Conservation (phyloP, 37 sponge, comb jelly and placozoan species). For the Chondrilla cf. caribensis region DNA sequence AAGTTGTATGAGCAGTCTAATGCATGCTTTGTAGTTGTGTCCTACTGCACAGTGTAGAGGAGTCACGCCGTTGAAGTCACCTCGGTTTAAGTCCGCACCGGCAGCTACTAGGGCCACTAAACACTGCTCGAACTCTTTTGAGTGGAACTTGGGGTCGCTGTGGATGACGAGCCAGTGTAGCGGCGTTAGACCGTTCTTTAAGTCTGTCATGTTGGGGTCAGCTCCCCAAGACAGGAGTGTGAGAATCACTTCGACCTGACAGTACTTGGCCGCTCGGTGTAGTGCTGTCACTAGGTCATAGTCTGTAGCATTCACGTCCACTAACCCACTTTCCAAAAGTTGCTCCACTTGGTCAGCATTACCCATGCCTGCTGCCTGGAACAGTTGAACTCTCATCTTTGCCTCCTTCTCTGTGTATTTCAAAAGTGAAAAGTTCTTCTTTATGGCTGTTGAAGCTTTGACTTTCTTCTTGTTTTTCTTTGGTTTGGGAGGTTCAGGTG, state of each 20-base stretch:
- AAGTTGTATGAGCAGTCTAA: neutral
- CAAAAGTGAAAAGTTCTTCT: slow-evolving; percentile 19
- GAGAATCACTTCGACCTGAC: slow-evolving; percentile 14
- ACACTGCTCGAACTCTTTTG: slow-evolving; percentile 15
- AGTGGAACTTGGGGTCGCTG: slow-evolving; percentile 19
- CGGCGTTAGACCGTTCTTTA: slow-evolving; percentile 16
- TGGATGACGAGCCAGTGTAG: slow-evolving; percentile 20
- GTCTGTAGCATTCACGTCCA: slow-evolving; percentile 12
- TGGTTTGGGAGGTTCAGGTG: neutral
- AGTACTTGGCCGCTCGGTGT: slow-evolving; percentile 22
- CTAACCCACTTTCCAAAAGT: neutral
- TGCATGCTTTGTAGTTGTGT: slow-evolving; percentile 12
- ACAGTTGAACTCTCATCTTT: slow-evolving; percentile 15
- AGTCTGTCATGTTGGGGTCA: slow-evolving; percentile 8
- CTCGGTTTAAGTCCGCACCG: slow-evolving; percentile 16
- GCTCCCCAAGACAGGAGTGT: slow-evolving; percentile 11
- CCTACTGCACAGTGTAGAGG: slow-evolving; percentile 21
- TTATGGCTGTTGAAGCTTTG: neutral
- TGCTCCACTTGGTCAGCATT: neutral
- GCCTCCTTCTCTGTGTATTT: slow-evolving; percentile 23
- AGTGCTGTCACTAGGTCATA: slow-evolving; percentile 11
- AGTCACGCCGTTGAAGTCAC: slow-evolving; percentile 15
- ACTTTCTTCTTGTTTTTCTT: slow-evolving; percentile 17
- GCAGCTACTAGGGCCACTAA: slow-evolving; percentile 17
- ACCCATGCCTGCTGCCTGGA: slow-evolving; percentile 22